phyloP scores from a whole-genome alignment of 2,797 vertebrate genomes.

The Labroides dimidiatus region DNA sequence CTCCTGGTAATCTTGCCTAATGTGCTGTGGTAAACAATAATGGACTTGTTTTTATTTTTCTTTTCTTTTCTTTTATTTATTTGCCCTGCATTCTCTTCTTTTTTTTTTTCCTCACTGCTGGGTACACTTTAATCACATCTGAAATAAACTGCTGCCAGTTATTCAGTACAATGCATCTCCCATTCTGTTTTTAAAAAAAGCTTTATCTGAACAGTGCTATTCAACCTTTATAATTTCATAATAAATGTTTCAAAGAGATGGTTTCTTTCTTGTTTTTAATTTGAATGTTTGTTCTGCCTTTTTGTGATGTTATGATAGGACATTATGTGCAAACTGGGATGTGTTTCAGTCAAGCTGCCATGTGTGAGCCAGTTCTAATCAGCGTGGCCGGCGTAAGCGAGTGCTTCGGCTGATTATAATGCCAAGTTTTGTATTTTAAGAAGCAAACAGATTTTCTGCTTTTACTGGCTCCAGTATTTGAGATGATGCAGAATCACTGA shows the following conservation, averaged over 20 bases:
- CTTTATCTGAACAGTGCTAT: slow-evolving; percentile 85
- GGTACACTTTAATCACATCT: slow-evolving; percentile 77
- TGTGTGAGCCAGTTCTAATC: slow-evolving; percentile 51
- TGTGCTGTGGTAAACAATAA: slow-evolving; percentile 87
- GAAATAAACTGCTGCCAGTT: slow-evolving; percentile 78
- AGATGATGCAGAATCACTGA: slow-evolving; percentile 46
- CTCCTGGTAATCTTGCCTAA: slow-evolving; percentile 89
- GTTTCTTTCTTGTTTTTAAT: slow-evolving; percentile 77
- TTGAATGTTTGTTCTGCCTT: slow-evolving; percentile 60
- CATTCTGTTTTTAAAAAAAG: slow-evolving; percentile 75
- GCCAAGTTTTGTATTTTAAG: slow-evolving; percentile 53
- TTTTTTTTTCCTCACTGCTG: slow-evolving; percentile 60
- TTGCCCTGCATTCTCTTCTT: slow-evolving; percentile 62
- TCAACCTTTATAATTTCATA: slow-evolving; percentile 87
- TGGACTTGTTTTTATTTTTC: slow-evolving; percentile 80
- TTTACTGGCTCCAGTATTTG: slow-evolving; percentile 49
- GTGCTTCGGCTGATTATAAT: slow-evolving; percentile 42
- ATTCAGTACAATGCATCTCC: slow-evolving; percentile 74
- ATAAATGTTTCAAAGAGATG: slow-evolving; percentile 88
- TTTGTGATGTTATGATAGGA: slow-evolving; percentile 56
- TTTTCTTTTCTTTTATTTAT: slow-evolving; percentile 61
- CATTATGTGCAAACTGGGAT: slow-evolving; percentile 40
- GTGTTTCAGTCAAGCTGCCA: slow-evolving; percentile 42
- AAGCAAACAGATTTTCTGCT: slow-evolving; percentile 45
- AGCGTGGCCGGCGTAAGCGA: slow-evolving; percentile 38